A percentile compares a stretch with the other conserved stretches of the same genome.
phyloP scores from a whole-genome alignment of 2,888 invertebrate genomes.

The Plutella xylostella region DNA sequence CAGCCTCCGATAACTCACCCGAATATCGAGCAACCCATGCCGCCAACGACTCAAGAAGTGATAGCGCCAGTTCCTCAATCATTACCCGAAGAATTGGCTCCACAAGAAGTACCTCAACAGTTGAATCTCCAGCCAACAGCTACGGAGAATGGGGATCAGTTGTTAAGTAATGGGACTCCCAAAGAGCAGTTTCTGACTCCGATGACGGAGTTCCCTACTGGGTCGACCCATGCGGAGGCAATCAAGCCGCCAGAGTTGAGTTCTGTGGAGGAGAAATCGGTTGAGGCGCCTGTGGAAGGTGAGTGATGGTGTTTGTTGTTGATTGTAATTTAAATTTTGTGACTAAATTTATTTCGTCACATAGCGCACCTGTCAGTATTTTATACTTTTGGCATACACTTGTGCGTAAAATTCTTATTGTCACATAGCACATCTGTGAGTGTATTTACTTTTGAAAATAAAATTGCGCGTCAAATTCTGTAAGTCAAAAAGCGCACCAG shows the following conservation, averaged over 20 bases:
- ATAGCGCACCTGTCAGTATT: no score
- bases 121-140: slow-evolving; percentile 16
- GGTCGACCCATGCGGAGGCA: slow-evolving; percentile 37
- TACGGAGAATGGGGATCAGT: slow-evolving; percentile 35
- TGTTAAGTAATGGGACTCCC: slow-evolving; percentile 33
- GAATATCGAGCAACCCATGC: neutral
- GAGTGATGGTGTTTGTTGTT: neutral
- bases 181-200: slow-evolving; percentile 62
- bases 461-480: no score
- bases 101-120: neutral
- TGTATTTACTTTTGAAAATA: no score
- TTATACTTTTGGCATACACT: no score
- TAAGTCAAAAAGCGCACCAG: no score
- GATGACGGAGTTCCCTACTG: slow-evolving; percentile 50
- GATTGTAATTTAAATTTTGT: no score
- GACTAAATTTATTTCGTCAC: no score
- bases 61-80: neutral
- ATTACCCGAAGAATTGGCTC: neutral
- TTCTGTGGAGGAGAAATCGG: slow-evolving; percentile 53
- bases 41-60: neutral
- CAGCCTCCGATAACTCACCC: slow-evolving; percentile 17
- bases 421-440: no score
- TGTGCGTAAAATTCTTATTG: no score
- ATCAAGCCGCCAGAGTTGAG: slow-evolving; percentile 46
- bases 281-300: slow-evolving; percentile 46